phyloP scores from a whole-genome alignment of 2,888 invertebrate species.

The Tenodera sinensis region DNA sequence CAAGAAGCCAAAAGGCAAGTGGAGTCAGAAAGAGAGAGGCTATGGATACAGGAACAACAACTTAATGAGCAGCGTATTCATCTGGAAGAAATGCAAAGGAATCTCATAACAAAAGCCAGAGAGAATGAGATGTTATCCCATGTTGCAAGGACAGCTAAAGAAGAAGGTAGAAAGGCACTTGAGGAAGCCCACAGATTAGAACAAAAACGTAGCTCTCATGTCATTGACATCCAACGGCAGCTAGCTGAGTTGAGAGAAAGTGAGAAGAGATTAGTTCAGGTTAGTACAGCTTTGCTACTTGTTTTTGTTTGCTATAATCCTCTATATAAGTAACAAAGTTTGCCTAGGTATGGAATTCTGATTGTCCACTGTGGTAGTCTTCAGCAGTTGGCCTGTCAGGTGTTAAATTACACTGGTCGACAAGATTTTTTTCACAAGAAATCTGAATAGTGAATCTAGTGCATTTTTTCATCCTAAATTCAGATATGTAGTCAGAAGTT shows the following conservation, averaged over 20 bases:
- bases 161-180: slow-evolving; percentile 53
- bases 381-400: too few relatives aligned
- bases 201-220: slow-evolving; percentile 54
- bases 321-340: too few relatives aligned
- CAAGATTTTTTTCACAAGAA: too few relatives aligned
- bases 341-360: too few relatives aligned
- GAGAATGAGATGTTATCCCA: slow-evolving; percentile 40
- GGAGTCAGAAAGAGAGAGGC: slow-evolving; percentile 42
- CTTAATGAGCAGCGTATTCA: slow-evolving; percentile 35
- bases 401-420: too few relatives aligned
- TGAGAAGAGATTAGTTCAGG: slow-evolving; percentile 56
- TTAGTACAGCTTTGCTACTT: not conserved
- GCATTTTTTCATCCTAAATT: too few relatives aligned
- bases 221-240: slow-evolving; percentile 56
- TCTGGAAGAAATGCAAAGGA: not conserved
- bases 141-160: slow-evolving; percentile 51
- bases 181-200: slow-evolving; percentile 42
- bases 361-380: too few relatives aligned
- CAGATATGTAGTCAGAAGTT: too few relatives aligned
- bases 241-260: slow-evolving; percentile 52
- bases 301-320: too few relatives aligned
- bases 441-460: too few relatives aligned
- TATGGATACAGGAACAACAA: slow-evolving; percentile 41
- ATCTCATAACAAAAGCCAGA: slow-evolving; percentile 39
- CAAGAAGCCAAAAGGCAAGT: slow-evolving; percentile 44